A percentile compares a stretch with the other conserved stretches of the same genome.
Conservation (phyloP, 2,113 vertebrate species). For the Falcunculus frontatus region DNA sequence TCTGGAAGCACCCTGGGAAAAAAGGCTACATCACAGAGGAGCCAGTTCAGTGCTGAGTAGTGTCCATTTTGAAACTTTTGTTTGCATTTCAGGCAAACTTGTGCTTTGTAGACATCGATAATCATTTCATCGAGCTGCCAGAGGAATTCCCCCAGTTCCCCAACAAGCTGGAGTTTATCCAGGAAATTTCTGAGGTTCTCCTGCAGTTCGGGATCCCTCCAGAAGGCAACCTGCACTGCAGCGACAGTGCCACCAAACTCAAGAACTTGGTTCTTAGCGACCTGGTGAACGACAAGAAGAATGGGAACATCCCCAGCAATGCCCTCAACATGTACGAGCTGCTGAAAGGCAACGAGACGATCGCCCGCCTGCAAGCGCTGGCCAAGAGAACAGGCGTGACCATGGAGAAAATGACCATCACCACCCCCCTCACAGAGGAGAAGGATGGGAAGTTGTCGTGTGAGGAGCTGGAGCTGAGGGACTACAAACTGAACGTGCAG, state of each 20-base stretch:
- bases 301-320: conserved; percentile 85
- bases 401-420: conserved; percentile 76
- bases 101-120: conserved; percentile 96
- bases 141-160: conserved; percentile 94
- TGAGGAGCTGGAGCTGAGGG: conserved; percentile 83
- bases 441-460: conserved; percentile 69
- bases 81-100: conserved; percentile 84
- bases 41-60: background rate
- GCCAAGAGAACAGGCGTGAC: conserved; percentile 84
- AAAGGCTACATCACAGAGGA: background rate
- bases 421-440: conserved; percentile 59
- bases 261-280: conserved; percentile 86
- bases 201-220: conserved; percentile 82
- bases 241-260: conserved; percentile 74
- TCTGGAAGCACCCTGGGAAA: background rate
- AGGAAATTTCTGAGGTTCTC: conserved; percentile 89
- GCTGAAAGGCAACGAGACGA: conserved; percentile 83
- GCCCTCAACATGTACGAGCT: conserved; percentile 85
- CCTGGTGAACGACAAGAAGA: conserved; percentile 88
- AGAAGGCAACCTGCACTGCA: conserved; percentile 72
- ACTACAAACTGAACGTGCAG: conserved; percentile 88
- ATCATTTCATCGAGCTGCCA: conserved; percentile 87
- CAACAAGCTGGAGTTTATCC: conserved; percentile 88
- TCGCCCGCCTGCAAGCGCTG: conserved; percentile 89
- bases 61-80: background rate